These are phyloP conservation scores for Chionis minor DNA, from an alignment of 2,113 vertebrate species.

Conservation along the genomic window DNA sequence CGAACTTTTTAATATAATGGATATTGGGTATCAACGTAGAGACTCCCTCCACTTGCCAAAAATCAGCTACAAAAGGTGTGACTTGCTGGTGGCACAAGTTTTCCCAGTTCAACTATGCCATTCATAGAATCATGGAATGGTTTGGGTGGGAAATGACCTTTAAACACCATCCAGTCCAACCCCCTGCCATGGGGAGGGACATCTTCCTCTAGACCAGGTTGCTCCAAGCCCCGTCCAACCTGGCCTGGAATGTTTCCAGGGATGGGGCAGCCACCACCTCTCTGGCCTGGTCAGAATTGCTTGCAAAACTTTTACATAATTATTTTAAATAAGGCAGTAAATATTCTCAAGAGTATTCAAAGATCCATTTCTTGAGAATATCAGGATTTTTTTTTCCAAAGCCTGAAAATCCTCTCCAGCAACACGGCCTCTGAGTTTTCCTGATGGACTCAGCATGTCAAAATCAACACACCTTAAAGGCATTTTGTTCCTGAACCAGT, in stretches of 20 bases:
- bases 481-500: not conserved
- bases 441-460: not conserved
- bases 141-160: not conserved
- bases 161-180: not conserved
- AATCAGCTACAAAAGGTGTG: not conserved
- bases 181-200: not conserved
- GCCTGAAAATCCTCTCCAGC: not conserved
- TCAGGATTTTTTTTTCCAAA: not conserved
- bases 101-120: not conserved
- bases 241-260: not conserved
- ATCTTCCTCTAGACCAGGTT: no score
- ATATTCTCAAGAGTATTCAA: not conserved
- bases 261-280: not conserved
- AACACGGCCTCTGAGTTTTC: not conserved
- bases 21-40: accelerated
- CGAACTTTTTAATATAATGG: accelerated
- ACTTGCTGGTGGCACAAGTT: not conserved
- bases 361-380: not conserved
- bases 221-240: not conserved
- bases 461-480: not conserved
- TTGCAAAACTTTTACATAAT: not conserved
- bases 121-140: not conserved
- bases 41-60: not conserved
- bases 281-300: not conserved
- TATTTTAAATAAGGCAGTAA: not conserved